Evolutionary conservation across 2,797 vertebrate species (phyloP).

Genomic region (Gallinago solitaria): DNA sequence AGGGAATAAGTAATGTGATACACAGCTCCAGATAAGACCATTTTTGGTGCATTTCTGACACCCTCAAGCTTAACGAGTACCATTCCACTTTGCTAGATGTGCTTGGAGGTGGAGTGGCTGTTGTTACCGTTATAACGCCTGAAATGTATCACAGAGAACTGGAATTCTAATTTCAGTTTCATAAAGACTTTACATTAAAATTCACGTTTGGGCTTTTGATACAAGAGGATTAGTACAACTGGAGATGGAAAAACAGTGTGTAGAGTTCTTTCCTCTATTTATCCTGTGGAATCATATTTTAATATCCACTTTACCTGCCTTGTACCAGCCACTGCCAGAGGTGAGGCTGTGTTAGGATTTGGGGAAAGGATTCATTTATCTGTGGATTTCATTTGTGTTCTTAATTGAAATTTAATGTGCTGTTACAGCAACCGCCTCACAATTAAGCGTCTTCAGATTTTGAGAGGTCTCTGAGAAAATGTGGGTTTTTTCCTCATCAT

Average conservation of each 20-base stretch:
- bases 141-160: background rate
- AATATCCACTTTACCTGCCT: background rate
- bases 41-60: background rate
- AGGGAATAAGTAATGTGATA: background rate
- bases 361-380: background rate
- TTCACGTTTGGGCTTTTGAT: background rate
- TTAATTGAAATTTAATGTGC: constrained; percentile 8
- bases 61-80: background rate
- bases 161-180: constrained; percentile 21
- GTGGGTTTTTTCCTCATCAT: background rate
- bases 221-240: background rate
- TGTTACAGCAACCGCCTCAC: background rate
- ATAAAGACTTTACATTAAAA: background rate
- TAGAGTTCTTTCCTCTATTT: background rate
- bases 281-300: background rate
- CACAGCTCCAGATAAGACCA: background rate
- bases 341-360: background rate
- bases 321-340: background rate
- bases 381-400: background rate
- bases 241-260: background rate
- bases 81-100: background rate
- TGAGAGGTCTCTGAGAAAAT: constrained; percentile 1
- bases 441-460: background rate
- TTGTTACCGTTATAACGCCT: background rate
- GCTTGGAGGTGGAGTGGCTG: background rate